A percentile compares a stretch with the other conserved stretches of the same genome.
Conservation (phyloP, 2,888 invertebrate species). For the Drosophila sordidula region DNA sequence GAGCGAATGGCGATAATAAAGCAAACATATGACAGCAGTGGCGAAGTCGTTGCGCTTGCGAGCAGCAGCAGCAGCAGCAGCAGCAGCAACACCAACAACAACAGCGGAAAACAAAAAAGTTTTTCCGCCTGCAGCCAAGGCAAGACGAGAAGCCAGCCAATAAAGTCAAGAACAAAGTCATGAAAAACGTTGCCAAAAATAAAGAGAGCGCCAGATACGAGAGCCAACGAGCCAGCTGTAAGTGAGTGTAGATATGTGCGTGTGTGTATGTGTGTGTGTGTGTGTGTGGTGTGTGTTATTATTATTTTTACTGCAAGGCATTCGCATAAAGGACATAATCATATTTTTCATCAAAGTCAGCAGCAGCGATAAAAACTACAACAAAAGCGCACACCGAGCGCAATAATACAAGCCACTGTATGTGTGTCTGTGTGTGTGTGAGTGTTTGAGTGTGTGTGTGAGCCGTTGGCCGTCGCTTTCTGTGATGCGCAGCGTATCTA, state of each 20-base stretch:
- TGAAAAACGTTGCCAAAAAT: slow-evolving; percentile 75
- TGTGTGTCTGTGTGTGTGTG: slow-evolving; percentile 10
- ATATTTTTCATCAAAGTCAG: slow-evolving; percentile 79
- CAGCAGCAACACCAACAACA: slow-evolving; percentile 3
- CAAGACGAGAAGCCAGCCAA: slow-evolving; percentile 62
- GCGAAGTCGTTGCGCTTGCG: slow-evolving; percentile 5
- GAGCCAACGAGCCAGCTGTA: slow-evolving; percentile 56
- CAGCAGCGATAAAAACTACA: slow-evolving; percentile 69
- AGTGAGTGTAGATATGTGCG: slow-evolving; percentile 19
- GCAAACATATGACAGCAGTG: slow-evolving; percentile 70
- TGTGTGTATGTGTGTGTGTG: slow-evolving; percentile 16
- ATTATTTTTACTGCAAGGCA: slow-evolving; percentile 81
- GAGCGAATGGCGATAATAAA: slow-evolving; percentile 69
- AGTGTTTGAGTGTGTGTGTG: slow-evolving; percentile 4
- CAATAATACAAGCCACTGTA: slow-evolving; percentile 58
- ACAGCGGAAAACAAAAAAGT: slow-evolving; percentile 44
- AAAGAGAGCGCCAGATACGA: slow-evolving; percentile 38
- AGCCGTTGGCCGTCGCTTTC: slow-evolving; percentile 37
- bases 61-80: slow-evolving; percentile 8
- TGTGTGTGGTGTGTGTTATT: slow-evolving; percentile 64
- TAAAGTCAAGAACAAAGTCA: slow-evolving; percentile 78
- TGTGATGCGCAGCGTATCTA: slow-evolving; percentile 58
- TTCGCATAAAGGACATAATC: slow-evolving; percentile 80
- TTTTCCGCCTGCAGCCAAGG: slow-evolving; percentile 48
- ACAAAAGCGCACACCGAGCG: slow-evolving; percentile 50